Conservation (phyloP, 2,888 invertebrate species). For the Drosophila stalkeri region DNA sequence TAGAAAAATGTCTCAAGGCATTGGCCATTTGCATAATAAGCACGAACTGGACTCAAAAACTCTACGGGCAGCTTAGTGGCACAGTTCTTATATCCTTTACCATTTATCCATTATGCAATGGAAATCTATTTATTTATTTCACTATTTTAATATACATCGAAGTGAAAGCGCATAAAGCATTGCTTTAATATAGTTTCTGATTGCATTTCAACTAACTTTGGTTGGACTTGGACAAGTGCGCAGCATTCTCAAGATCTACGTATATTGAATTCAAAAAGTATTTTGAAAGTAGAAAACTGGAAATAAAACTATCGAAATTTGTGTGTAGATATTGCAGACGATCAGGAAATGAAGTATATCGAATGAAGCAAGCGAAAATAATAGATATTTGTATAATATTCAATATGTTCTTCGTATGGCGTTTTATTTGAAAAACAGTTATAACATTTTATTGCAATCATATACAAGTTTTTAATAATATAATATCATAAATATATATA, state of each 20-base stretch:
- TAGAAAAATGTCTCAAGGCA: slow-evolving; percentile 53
- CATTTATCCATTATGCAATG: slow-evolving; percentile 33
- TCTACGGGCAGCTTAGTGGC: slow-evolving; percentile 54
- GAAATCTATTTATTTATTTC: slow-evolving; percentile 35
- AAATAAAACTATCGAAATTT: background rate
- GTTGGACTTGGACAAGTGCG: background rate
- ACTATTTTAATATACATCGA: background rate
- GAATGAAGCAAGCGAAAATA: no score
- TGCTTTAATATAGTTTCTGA: slow-evolving; percentile 11
- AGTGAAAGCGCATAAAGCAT: background rate
- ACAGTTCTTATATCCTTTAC: slow-evolving; percentile 20
- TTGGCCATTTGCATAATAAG: slow-evolving; percentile 82
- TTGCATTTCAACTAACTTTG: slow-evolving; percentile 3
- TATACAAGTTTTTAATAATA: no score
- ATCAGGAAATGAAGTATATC: background rate
- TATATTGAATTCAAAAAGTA: background rate
- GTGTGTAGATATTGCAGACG: background rate
- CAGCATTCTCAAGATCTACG: background rate
- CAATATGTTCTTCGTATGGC: no score
- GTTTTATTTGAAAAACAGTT: no score
- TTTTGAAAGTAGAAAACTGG: background rate
- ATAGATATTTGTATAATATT: no score
- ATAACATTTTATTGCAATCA: no score
- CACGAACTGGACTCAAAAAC: slow-evolving; percentile 66
- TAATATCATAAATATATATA: no score